Percentiles rank a stretch among this genome's conserved stretches.
Evolutionary conservation across 2,113 vertebrate genomes (phyloP).

Genomic region (Peucedramus taeniatus): DNA sequence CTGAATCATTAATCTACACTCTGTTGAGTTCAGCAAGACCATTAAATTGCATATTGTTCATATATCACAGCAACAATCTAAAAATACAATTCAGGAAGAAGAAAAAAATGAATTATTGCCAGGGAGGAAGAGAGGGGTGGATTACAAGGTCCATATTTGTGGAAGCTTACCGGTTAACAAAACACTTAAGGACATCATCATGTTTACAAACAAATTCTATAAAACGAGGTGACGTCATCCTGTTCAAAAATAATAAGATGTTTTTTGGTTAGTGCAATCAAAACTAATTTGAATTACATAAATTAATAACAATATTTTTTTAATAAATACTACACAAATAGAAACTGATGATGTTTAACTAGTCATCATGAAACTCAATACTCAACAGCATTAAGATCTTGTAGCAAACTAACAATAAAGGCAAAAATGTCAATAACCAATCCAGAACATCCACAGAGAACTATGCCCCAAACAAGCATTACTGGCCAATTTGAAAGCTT

Average conservation of each 20-base stretch:
- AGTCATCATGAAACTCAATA: neutral
- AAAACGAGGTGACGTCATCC: conserved; percentile 96
- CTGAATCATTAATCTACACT: neutral
- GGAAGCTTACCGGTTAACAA: conserved; percentile 89
- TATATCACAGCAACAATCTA: neutral
- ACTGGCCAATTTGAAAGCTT: neutral
- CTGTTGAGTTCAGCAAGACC: neutral
- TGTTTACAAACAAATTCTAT: conserved; percentile 99
- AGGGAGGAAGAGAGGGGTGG: neutral
- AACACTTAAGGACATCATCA: conserved; percentile 96
- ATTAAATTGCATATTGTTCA: neutral
- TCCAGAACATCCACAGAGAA: neutral
- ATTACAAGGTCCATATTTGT: neutral
- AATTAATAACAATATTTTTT: neutral
- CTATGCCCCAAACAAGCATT: neutral
- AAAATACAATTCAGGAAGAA: neutral
- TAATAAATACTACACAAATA: neutral
- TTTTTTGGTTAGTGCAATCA: neutral
- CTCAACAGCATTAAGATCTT: neutral
- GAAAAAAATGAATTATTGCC: neutral
- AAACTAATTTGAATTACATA: neutral
- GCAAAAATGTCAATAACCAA: neutral
- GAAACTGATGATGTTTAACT: neutral
- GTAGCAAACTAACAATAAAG: neutral
- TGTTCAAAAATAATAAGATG: conserved; percentile 45